Percentiles rank a stretch among this genome's conserved stretches.
Conservation (phyloP, 2,797 vertebrate species). For the Bucorvus abyssinicus region DNA sequence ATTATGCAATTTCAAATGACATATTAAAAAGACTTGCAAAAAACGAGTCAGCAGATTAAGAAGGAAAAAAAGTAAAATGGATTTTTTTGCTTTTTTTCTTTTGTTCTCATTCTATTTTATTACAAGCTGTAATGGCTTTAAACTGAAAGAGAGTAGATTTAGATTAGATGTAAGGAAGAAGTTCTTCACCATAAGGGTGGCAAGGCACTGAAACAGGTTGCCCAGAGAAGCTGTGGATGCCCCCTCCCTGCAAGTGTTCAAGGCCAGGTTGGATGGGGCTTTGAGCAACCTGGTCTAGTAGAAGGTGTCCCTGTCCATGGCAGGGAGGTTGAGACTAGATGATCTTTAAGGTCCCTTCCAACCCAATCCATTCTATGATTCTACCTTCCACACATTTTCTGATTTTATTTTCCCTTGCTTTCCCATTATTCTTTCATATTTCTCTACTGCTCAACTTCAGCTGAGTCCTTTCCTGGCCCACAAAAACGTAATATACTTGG, state of each 20-base stretch:
- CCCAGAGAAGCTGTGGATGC: neutral
- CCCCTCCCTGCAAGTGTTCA: neutral
- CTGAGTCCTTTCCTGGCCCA: neutral
- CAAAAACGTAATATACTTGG: neutral
- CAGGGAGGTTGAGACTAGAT: neutral
- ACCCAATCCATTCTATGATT: neutral
- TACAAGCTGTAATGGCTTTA: neutral
- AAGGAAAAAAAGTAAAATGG: neutral
- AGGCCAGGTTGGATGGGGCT: neutral
- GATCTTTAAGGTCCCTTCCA: neutral
- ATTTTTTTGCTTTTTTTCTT: neutral
- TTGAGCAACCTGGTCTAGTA: neutral
- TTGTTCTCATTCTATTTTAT: neutral
- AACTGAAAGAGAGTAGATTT: neutral
- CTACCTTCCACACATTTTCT: neutral
- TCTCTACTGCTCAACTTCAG: neutral
- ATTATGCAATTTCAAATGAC: slow-evolving; percentile 20
- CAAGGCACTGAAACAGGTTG: neutral
- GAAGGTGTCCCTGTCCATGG: neutral
- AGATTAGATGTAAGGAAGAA: neutral
- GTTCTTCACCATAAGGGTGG: neutral
- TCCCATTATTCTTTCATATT: neutral
- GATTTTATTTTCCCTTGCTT: neutral
- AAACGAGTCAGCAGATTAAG: neutral
- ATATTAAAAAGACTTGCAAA: neutral